phyloP scores from a whole-genome alignment of 2,113 vertebrate genomes.

The Ardeotis arabs region DNA sequence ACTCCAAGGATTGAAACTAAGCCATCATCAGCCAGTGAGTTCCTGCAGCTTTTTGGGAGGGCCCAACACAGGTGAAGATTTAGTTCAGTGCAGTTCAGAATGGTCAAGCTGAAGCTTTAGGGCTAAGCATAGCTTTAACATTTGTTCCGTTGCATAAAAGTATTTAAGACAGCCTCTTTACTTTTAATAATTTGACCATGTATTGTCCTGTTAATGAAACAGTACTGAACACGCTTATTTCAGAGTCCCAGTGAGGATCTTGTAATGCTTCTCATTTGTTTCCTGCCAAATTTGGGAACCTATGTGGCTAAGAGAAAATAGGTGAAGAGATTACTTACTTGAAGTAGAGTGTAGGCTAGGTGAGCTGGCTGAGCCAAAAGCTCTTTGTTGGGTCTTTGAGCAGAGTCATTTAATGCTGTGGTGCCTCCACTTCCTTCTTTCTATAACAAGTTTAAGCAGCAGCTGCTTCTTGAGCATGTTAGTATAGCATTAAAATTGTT shows the following conservation, averaged over 20 bases:
- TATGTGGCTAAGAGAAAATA: not conserved
- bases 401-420: not conserved
- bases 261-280: not conserved
- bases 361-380: not conserved
- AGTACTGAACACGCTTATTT: not conserved
- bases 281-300: not conserved
- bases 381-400: not conserved
- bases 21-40: not conserved
- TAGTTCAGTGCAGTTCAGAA: not conserved
- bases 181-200: not conserved
- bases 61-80: not conserved
- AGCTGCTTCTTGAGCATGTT: not conserved
- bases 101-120: not conserved
- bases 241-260: not conserved
- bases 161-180: not conserved
- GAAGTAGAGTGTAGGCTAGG: not conserved
- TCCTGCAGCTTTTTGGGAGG: not conserved
- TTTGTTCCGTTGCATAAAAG: not conserved
- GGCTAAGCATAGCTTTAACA: not conserved
- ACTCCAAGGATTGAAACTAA: not conserved
- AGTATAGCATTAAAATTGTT: not conserved
- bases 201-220: not conserved
- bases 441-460: not conserved
- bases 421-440: not conserved
- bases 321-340: not conserved